Percentiles rank a stretch among this genome's conserved stretches.
phyloP scores from a whole-genome alignment of 2,888 invertebrate species.

The Physocephala rufipes region DNA sequence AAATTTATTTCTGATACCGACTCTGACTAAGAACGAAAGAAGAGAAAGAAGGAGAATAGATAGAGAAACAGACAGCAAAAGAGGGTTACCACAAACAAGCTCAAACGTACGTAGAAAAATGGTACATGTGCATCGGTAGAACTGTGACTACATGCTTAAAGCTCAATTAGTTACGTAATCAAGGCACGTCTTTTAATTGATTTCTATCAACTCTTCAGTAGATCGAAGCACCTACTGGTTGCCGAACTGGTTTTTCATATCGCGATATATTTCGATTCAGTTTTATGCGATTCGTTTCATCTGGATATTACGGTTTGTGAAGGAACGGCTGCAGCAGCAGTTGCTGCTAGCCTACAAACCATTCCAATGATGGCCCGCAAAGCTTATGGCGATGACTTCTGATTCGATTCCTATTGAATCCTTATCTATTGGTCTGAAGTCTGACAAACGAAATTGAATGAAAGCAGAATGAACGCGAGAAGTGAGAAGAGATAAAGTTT shows the following conservation, averaged over 20 bases:
- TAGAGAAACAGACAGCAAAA: background rate
- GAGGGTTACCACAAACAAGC: background rate
- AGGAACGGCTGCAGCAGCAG: background rate
- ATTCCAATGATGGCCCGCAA: too few relatives aligned
- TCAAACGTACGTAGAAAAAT: background rate
- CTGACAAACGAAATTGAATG: constrained; percentile 28
- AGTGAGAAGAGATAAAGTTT: constrained; percentile 14
- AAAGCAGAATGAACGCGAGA: background rate
- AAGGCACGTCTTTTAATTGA: constrained; percentile 63
- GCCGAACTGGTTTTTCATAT: too few relatives aligned
- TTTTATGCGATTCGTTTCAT: too few relatives aligned
- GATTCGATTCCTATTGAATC: too few relatives aligned
- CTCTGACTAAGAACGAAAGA: too few relatives aligned
- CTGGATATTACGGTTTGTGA: background rate
- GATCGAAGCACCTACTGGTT: too few relatives aligned
- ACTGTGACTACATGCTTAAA: constrained; percentile 13
- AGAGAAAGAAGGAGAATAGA: background rate
- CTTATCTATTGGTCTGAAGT: too few relatives aligned
- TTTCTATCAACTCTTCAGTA: constrained; percentile 34
- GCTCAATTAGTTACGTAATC: constrained; percentile 45
- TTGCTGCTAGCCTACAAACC: background rate
- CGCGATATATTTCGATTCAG: too few relatives aligned
- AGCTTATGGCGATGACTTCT: too few relatives aligned
- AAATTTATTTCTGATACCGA: too few relatives aligned
- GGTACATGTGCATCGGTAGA: background rate